These are phyloP conservation scores for Drosophila sulfurigaster DNA, from an alignment of 1,140 invertebrate species.

Conservation along the genomic window DNA sequence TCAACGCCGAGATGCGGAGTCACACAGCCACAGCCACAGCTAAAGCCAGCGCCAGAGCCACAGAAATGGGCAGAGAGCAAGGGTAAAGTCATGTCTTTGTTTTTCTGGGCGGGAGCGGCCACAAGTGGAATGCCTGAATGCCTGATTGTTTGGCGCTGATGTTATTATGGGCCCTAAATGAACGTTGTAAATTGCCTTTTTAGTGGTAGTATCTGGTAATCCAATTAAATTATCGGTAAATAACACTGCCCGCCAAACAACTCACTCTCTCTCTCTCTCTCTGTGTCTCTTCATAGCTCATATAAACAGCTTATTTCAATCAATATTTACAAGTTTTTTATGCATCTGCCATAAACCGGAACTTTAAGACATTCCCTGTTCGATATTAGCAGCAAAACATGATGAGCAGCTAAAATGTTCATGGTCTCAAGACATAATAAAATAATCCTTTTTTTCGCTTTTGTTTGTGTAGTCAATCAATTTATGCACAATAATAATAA, in stretches of 20 bases:
- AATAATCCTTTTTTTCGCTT: too few relatives aligned
- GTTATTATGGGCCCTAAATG: slow-evolving; percentile 29
- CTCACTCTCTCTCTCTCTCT: not conserved
- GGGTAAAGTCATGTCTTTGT: not conserved
- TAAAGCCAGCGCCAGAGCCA: not conserved
- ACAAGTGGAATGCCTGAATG: slow-evolving; percentile 36
- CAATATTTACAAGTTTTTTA: too few relatives aligned
- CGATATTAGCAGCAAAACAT: too few relatives aligned
- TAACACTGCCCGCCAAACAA: slow-evolving; percentile 9
- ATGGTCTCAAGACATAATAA: too few relatives aligned
- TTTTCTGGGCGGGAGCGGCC: not conserved
- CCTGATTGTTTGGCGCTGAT: slow-evolving; percentile 32
- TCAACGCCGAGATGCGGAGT: slow-evolving; percentile 19
- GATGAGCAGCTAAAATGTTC: too few relatives aligned
- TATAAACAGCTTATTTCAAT: too few relatives aligned
- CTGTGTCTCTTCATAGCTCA: too few relatives aligned
- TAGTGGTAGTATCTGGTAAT: slow-evolving; percentile 24
- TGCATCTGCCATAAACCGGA: too few relatives aligned
- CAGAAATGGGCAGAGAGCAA: slow-evolving; percentile 3
- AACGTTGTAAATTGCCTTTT: slow-evolving; percentile 21
- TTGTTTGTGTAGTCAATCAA: too few relatives aligned
- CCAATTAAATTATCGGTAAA: slow-evolving; percentile 40
- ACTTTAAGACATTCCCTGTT: too few relatives aligned
- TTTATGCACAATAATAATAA: too few relatives aligned
- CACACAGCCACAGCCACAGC: not conserved